Evolutionary conservation across 2,797 vertebrate species (phyloP).

Genomic region (Eulemur coronatus): DNA sequence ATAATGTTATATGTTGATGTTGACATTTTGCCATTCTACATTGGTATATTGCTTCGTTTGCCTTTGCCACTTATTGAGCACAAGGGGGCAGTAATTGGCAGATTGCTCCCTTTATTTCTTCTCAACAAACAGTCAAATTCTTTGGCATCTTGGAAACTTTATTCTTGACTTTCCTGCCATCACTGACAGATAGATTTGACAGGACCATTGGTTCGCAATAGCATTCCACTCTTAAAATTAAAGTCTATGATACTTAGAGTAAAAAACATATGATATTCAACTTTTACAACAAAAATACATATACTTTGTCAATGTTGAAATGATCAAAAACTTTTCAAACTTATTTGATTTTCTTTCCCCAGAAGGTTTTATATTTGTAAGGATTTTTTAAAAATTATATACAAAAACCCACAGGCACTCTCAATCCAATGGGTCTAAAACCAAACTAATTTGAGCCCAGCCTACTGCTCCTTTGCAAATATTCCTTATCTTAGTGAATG

Average conservation of each 20-base stretch:
- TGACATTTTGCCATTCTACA: not conserved
- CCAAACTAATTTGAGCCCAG: not conserved
- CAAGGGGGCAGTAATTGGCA: slow-evolving; percentile 20
- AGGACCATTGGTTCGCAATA: not conserved
- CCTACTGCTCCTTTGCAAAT: not conserved
- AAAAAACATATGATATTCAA: not conserved
- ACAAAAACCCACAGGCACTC: not conserved
- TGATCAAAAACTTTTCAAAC: not conserved
- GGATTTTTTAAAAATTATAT: not conserved
- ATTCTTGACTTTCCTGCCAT: slow-evolving; percentile 21
- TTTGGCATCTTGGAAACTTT: not conserved
- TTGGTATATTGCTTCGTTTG: not conserved
- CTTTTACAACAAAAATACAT: not conserved
- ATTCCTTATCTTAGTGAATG: not conserved
- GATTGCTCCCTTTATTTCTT: not conserved
- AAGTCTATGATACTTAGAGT: not conserved
- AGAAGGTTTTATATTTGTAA: not conserved
- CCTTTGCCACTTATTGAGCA: not conserved
- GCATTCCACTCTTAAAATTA: not conserved
- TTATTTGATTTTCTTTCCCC: not conserved
- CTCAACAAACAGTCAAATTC: slow-evolving; percentile 23
- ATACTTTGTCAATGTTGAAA: not conserved
- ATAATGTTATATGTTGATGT: not conserved
- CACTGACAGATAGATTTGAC: not conserved
- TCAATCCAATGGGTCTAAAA: not conserved